These are phyloP conservation scores for Lophura nycthemera DNA, from an alignment of 2,113 vertebrate genomes.

Conservation along the genomic window DNA sequence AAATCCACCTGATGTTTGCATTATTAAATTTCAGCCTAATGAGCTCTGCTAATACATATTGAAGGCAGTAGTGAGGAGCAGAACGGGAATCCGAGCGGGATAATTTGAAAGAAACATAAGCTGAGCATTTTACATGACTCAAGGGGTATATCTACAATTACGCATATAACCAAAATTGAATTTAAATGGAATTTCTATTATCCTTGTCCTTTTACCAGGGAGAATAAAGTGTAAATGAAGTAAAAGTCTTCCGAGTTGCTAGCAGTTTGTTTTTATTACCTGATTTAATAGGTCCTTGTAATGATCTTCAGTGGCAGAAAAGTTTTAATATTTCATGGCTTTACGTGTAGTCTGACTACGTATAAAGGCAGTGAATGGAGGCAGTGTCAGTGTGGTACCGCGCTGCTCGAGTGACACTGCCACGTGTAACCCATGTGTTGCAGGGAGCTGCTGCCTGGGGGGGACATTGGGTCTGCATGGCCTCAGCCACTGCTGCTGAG, in stretches of 20 bases:
- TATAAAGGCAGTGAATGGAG: conserved; percentile 63
- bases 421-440: background rate
- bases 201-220: conserved; percentile 81
- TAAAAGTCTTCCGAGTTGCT: conserved; percentile 85
- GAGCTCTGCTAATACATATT: conserved; percentile 97
- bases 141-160: conserved; percentile 94
- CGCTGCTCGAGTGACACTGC: background rate
- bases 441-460: too few species aligned
- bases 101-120: conserved; percentile 91
- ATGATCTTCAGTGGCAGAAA: conserved; percentile 77
- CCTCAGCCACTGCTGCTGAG: background rate
- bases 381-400: conserved; percentile 57
- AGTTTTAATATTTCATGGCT: conserved; percentile 79
- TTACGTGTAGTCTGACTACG: conserved; percentile 67
- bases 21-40: conserved; percentile 99
- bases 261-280: conserved; percentile 86
- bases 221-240: conserved; percentile 94
- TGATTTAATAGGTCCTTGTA: conserved; percentile 84
- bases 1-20: conserved; percentile 98
- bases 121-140: conserved; percentile 91
- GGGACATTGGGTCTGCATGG: background rate
- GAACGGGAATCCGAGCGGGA: conserved; percentile 80
- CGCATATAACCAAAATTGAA: conserved; percentile 91
- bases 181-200: conserved; percentile 89
- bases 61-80: conserved; percentile 86